Base-by-base conservation (phyloP, 2,888 invertebrate genomes). In the Amorpha juglandis region DNA sequence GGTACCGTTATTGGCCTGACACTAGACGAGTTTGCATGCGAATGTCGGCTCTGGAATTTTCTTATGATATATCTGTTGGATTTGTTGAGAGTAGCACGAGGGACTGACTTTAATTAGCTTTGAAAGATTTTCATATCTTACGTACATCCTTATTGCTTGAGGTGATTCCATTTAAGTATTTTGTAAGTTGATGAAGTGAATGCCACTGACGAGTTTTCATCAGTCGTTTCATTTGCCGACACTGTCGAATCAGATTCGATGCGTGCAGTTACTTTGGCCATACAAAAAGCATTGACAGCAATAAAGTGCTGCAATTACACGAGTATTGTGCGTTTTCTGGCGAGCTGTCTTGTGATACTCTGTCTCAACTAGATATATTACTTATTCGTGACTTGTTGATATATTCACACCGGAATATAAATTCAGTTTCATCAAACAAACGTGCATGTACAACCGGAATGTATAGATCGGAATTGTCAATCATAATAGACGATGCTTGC, bases 1-100 rank as follows among this genome's bases (percentile, higher is more conserved):
- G 71, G 71, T 89, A 86, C 92, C 89, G 92, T 92, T 92, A 91
- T 68, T 82, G 88, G 87, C 88, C 88, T 84, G 81, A 79, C 85
- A 78, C 74, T 78, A 75, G 64, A 65, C 16, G 58, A 55, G 47
- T 58, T 58, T 58, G 45, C 62, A 63, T 62, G 52, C 38, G 14
- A 35, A 16, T 51, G 63, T 63, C 63, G 19, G 52, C 52, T 63
- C 63, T 53, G 62, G 66, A 63, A 62, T 51, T 66, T 66, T 53
- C 63, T 33, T 45, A 58, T 42, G 58, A 58, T 58, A 42, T 58
- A 42, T 58, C 42, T 58, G 11, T 42, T 19, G 19, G 38, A 19
- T 58, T 58, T 58, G 11, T 58, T 7, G 4, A 4, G 58, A 19
- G 58, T 12, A 19, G 58, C 38, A 19, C 11, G 38, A 19, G 19